Evolutionary conservation across 2,888 invertebrate species (phyloP), one percentile per base, ranked within the genome.

Genomic region (Cynaeus angustus): DNA sequence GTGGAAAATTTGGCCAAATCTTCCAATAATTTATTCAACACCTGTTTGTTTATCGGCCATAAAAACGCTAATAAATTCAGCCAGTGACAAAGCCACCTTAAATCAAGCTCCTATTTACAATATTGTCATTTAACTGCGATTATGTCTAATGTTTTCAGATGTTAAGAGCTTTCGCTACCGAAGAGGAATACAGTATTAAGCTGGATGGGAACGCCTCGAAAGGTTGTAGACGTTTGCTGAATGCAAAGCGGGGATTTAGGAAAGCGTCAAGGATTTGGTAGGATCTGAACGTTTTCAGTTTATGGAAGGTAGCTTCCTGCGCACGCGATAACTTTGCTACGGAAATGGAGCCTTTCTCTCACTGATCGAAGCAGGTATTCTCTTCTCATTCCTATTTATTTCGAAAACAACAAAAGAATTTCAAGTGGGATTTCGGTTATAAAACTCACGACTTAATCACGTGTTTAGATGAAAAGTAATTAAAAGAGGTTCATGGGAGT

Each of bases 171-270:
- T 46, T 48, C 30, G 56, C 16, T 64, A 46, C 58, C 16, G 70
- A 61, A 67, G 66, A 66, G 66, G 59, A 59, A 56, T 56, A 46
- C 59, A 30, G 70, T 56, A 70, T 70, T 66, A 66, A 66, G 62
- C 28, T 50, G 58, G 65, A 56, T 45, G 50, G 55, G 50, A 70
- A 70, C 70, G 70, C 70, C 55, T 70, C 66, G 68, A 71, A 77
- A 77, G 79, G 75, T 74, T 75, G 79, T 77, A 78, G 78, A 82
- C 82, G 82, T 79, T 79, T 75, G 77, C 78, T 83, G 83, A 83
- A 83, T 84, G 82, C 81, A 82, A 83, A 83, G 79, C 77, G 80
- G 78, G 82, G 83, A 79, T 82, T 83, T 82, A 78, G 79, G 77
- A 79, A 77, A 80, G 76, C 79, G 78, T 77, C 78, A 78, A 79